Conservation (phyloP, 1,140 invertebrate genomes). For the Palaemon carinicauda region DNA sequence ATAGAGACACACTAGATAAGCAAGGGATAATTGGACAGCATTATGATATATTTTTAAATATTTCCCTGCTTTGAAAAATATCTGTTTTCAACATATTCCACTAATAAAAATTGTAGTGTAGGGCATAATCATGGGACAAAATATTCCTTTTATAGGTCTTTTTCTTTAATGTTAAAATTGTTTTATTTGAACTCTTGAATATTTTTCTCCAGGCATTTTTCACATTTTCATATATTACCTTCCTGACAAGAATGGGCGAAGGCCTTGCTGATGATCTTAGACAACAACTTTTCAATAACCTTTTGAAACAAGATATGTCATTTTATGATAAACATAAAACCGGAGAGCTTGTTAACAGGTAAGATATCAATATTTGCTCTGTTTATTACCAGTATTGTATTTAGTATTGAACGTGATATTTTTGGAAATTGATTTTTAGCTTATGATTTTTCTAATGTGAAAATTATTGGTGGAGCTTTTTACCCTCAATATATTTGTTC, state of each 20-base stretch:
- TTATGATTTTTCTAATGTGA: no score
- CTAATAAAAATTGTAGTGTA: no score
- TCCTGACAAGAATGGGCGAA: conserved; percentile 86
- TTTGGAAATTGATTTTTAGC: no score
- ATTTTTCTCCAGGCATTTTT: conserved; percentile 77
- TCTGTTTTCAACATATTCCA: no score
- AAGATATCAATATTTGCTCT: background rate
- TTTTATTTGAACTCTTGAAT: conserved; percentile 29
- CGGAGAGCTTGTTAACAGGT: conserved; percentile 87
- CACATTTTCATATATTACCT: conserved; percentile 89
- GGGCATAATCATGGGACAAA: no score
- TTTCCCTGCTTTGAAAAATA: background rate
- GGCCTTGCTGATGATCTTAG: conserved; percentile 82
- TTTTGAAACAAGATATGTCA: conserved; percentile 86
- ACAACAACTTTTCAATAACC: conserved; percentile 81
- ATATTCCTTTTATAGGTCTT: no score
- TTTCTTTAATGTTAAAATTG: no score
- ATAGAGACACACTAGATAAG: no score
- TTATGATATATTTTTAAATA: background rate
- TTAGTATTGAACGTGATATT: background rate
- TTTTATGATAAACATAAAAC: conserved; percentile 92
- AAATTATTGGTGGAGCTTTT: no score
- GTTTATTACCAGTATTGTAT: background rate
- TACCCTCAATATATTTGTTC: no score
- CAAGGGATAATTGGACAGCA: background rate